These are phyloP conservation scores for Vandiemenella viatica DNA, from an alignment of 2,888 invertebrate species.

Conservation along the genomic window DNA sequence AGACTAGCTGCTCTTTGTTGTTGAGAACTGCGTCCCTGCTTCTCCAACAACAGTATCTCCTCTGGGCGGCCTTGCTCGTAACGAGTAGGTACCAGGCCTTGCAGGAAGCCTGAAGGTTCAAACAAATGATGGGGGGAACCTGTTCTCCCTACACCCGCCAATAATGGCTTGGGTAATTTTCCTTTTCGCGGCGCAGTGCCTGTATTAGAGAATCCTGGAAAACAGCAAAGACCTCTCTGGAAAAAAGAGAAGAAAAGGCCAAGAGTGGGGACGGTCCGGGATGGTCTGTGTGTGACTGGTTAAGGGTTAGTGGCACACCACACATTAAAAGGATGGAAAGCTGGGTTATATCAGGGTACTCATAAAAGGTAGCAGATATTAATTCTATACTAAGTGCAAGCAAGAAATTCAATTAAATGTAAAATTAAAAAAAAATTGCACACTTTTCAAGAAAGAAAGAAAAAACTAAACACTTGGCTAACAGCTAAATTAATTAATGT, in stretches of 20 bases:
- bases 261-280: conserved; percentile 32
- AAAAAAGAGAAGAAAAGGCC: conserved; percentile 36
- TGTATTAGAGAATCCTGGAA: conserved; percentile 68
- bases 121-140: conserved; percentile 12
- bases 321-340: too few relatives aligned
- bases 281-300: conserved; percentile 19
- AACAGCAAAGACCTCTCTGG: conserved; percentile 74
- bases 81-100: conserved; percentile 26
- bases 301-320: conserved; percentile 14
- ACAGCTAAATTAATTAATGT: too few relatives aligned
- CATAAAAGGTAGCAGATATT: background rate
- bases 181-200: conserved; percentile 58
- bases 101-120: conserved; percentile 23
- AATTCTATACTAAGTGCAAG: too few relatives aligned
- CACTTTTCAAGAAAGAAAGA: too few relatives aligned
- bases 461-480: too few relatives aligned
- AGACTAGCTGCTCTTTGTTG: conserved; percentile 52
- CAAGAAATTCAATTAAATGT: too few relatives aligned
- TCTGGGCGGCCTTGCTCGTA: conserved; percentile 32
- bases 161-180: conserved; percentile 59
- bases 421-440: too few relatives aligned
- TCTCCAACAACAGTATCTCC: conserved; percentile 57
- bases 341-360: background rate
- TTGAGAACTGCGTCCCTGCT: conserved; percentile 61
- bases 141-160: conserved; percentile 44